These are phyloP conservation scores for Amphiprion percula DNA, from an alignment of 2,113 vertebrate genomes.

Conservation along the genomic window DNA sequence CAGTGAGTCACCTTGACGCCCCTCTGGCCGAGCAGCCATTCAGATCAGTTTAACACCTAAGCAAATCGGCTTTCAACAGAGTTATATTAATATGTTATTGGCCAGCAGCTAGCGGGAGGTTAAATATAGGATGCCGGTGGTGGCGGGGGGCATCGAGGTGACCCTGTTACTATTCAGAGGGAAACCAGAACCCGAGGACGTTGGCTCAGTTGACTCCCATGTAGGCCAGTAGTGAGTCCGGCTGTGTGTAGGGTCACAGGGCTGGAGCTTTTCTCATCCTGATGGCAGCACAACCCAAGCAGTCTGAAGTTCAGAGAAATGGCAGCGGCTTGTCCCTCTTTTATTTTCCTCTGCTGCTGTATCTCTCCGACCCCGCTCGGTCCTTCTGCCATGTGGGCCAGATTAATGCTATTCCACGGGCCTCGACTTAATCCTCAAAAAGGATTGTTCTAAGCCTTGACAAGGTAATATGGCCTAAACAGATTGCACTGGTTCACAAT, in stretches of 20 bases:
- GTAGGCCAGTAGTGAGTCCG: constrained; percentile 43
- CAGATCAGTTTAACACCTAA: constrained; percentile 74
- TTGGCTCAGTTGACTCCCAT: constrained; percentile 32
- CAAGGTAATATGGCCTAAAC: constrained; percentile 79
- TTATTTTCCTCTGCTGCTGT: constrained; percentile 47
- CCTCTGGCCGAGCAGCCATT: constrained; percentile 22
- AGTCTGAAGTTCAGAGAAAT: constrained; percentile 64
- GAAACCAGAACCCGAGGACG: constrained; percentile 64
- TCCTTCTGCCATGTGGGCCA: constrained; percentile 32
- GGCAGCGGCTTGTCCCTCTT: constrained; percentile 25
- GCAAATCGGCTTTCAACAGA: constrained; percentile 76
- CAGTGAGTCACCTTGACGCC: constrained; percentile 60
- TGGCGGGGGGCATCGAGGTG: constrained; percentile 50
- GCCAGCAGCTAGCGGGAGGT: constrained; percentile 51
- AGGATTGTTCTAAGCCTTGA: constrained; percentile 80
- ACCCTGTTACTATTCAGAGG: constrained; percentile 78
- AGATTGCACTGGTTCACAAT: constrained; percentile 72
- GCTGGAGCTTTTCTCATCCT: constrained; percentile 47
- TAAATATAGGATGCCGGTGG: constrained; percentile 71
- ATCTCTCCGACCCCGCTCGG: constrained; percentile 35
- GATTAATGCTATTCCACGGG: constrained; percentile 75
- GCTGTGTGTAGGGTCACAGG: constrained; percentile 45
- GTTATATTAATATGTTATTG: constrained; percentile 77
- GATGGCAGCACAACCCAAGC: constrained; percentile 51
- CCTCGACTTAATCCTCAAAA: constrained; percentile 79